Evolutionary conservation across 2,797 vertebrate genomes (phyloP), one percentile per base, ranked within the genome.

Genomic region (Pseudochaenichthys georgianus): DNA sequence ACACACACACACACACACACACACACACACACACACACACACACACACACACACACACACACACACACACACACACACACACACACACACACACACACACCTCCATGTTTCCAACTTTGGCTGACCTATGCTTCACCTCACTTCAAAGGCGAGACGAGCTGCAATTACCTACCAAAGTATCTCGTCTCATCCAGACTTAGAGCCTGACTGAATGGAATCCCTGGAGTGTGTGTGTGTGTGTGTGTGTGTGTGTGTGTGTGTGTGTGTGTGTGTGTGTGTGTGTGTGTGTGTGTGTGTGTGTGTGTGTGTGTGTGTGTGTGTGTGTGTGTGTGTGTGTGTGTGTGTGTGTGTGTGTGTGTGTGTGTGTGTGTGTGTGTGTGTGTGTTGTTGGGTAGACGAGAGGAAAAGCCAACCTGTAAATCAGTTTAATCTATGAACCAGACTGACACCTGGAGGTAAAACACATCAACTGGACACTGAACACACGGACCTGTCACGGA

Each of bases 111-210:
- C 2, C 21, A 21, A 21, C 21, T 21, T 21, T 12, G 5, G 38
- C 31, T 23, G 58, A 81, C 74, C 78, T 17, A 42, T 69, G 67
- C 64, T 60, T 78, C 75, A 75, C 75, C 69, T 81, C 64, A 47
- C 78, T 65, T 75, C 71, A 81, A 73, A 79, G 72, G 55, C 13
- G 38, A 78, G 60, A 66, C n/a, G 55, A 76, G 63, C 61, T 54
- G 64, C 60, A 85, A 78, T 85, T 81, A 76, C 78, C 64, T 65
- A 41, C 61, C 64, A 73, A 81, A 81, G 68, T 78, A 78, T 73
- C 75, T 73, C 12, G 60, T 81, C 64, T 76, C 69, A 58, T 78
- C 75, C 82, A 43, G 74, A 84, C 63, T 68, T 81, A 31, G 41
- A 72, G 72, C 55, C 42, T 63, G 68, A 55, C 65, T 75, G 78